These are phyloP conservation scores for Pteruthius melanotis DNA, from an alignment of 2,113 vertebrate genomes.

Conservation along the genomic window DNA sequence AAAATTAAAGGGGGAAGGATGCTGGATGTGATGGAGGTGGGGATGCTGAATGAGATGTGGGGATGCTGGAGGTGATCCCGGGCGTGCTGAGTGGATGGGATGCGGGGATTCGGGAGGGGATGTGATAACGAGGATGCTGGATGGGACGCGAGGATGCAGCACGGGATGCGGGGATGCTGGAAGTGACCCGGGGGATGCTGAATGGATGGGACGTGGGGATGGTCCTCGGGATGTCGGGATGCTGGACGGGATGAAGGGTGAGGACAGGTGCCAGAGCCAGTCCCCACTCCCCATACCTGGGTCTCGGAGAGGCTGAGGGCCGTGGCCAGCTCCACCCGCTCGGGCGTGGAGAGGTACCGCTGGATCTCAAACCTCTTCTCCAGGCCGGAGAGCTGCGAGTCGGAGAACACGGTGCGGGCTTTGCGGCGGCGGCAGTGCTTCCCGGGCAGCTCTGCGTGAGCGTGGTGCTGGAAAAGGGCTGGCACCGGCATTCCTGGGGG, in stretches of 20 bases:
- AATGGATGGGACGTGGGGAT: not conserved
- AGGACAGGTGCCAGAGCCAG: fast-evolving
- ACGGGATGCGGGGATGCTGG: not conserved
- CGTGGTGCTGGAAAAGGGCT: constrained; percentile 86
- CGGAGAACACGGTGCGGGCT: constrained; percentile 95
- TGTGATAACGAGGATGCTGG: not conserved
- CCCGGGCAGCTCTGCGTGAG: constrained; percentile 87
- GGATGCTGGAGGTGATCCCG: not conserved
- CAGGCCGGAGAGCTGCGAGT: constrained; percentile 94
- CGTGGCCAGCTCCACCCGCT: constrained; percentile 93
- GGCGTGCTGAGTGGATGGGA: not conserved
- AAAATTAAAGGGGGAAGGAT: not conserved
- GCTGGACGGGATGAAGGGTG: not conserved
- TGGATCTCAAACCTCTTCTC: constrained; percentile 97
- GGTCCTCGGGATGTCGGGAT: not conserved
- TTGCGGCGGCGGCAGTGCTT: constrained; percentile 96
- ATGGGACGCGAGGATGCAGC: not conserved
- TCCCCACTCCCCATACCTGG: constrained; percentile 74
- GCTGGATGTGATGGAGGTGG: not conserved
- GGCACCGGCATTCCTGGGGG: constrained; percentile 89
- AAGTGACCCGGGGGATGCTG: not conserved
- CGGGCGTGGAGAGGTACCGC: constrained; percentile 94
- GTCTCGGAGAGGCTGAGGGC: constrained; percentile 98
- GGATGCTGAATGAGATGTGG: not conserved
- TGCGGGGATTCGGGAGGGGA: not conserved